These are phyloP conservation scores for Cynocephalus volans DNA, from an alignment of 2,113 vertebrate species.

Conservation along the genomic window DNA sequence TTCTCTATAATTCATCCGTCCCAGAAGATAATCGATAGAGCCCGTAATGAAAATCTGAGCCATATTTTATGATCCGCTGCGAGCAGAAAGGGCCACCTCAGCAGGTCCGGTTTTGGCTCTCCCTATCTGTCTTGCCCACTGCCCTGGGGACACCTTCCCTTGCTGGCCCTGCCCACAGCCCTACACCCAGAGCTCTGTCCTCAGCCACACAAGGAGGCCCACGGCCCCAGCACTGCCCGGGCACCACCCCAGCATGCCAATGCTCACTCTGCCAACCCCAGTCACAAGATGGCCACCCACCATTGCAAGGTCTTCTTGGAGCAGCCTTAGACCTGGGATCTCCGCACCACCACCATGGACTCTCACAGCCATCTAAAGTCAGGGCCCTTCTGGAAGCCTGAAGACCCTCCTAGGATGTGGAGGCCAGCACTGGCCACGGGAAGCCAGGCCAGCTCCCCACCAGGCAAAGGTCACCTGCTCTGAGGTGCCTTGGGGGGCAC, in stretches of 20 bases:
- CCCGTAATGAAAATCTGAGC: constrained; percentile 99
- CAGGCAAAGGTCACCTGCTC: background rate
- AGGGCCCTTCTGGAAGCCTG: background rate
- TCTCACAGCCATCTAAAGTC: background rate
- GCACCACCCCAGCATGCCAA: background rate
- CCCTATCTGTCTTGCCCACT: constrained; percentile 82
- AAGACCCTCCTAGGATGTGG: background rate
- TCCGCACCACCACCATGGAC: background rate
- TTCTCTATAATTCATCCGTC: constrained; percentile 98
- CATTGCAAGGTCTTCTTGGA: background rate
- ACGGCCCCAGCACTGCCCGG: background rate
- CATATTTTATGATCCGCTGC: constrained; percentile 98
- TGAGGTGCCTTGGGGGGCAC: background rate
- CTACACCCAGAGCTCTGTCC: background rate
- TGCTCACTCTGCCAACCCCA: background rate
- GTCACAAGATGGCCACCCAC: background rate
- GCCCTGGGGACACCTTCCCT: constrained; percentile 64
- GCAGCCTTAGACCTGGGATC: background rate
- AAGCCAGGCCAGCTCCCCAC: background rate
- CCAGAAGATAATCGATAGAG: constrained; percentile 99
- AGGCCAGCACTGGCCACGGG: background rate
- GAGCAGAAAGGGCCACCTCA: constrained; percentile 96
- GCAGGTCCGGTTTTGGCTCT: constrained; percentile 94
- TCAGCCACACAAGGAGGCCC: background rate
- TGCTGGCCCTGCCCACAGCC: constrained; percentile 46